Base-by-base conservation (phyloP, 2,888 invertebrate species). In the Microdon myrmicae region DNA sequence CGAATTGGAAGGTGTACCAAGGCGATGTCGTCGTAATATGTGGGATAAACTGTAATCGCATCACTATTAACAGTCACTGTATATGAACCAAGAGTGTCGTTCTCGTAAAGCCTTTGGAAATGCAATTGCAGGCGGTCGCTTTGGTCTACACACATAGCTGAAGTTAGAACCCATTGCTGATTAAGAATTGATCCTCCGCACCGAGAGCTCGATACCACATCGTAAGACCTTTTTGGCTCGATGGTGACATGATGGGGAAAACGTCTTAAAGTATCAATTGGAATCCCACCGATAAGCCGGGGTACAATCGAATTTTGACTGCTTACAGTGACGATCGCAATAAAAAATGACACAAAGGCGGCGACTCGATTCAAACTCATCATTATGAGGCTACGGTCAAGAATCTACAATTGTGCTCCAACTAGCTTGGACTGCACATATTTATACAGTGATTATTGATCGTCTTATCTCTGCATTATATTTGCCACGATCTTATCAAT, bases 161-260 rank as follows among this genome's bases (percentile, higher is more conserved):
- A 55, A 4, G 66, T 59, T 16, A 66, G 4, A 2, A 66, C 26
- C 66, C 66, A 66, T 19, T 37, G 38, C 1, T 34, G 34, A 3
- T 16, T 28, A 7, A 66, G 29, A 2, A 66, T 56, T 5, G 64
- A 53, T 16, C 64, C 64, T 16, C 48, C 35, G 23, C 66, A 66
- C 2, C 17, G 4, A 2, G n/a, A 13, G 16, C 6, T 1, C 3
- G 2, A n/a, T 0, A 4, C 17, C 9, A n/a, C n/a, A 3, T 32
- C 6, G 2, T 7, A 2, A 28, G 6, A 8, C 6, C 2, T 2
- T 9, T 7, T 17, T 6, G 22, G 25, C 9, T 25, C 28, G 6
- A 54, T 45, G 5, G 45, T 59, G 2, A 67, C 66, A 25, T 67
- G 54, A 45, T 67, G 58, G 0, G 59, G 66, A 22, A 67, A 67